Evolutionary conservation across 2,888 invertebrate genomes (phyloP).

Genomic region (Mesorhabditis spiculigera): DNA sequence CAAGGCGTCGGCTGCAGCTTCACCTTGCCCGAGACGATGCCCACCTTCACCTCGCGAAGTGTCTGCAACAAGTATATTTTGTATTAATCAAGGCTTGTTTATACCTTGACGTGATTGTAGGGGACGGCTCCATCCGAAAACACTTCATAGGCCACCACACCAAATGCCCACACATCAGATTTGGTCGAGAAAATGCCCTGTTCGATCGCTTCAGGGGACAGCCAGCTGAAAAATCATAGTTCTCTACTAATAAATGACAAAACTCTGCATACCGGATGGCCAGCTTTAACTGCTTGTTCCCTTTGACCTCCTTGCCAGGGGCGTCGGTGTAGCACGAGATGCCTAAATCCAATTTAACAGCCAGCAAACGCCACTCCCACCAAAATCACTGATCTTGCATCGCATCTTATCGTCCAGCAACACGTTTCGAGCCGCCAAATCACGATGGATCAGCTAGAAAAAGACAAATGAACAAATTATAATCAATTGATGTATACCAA

Average conservation of each 20-base stretch:
- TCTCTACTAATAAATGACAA: not conserved
- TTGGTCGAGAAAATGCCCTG: not conserved
- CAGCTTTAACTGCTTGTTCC: not conserved
- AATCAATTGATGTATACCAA: not conserved
- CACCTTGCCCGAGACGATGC: too few species aligned
- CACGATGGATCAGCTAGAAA: slow-evolving; percentile 1
- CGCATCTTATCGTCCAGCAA: not conserved
- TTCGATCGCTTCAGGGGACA: slow-evolving; percentile 2
- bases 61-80: too few species aligned
- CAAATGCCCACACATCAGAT: not conserved
- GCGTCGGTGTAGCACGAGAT: not conserved
- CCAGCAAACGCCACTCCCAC: not conserved
- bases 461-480: not conserved
- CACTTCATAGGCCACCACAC: not conserved
- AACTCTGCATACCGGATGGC: not conserved
- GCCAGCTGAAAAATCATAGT: not conserved
- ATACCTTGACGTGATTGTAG: not conserved
- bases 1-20: too few species aligned
- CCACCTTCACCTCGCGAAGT: too few species aligned
- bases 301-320: not conserved
- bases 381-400: slow-evolving; percentile 6
- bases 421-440: slow-evolving; percentile 2
- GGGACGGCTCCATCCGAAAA: slow-evolving; percentile 3
- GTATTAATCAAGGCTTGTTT: not conserved
- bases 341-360: slow-evolving; percentile 4